Conservation (phyloP, 2,888 invertebrate genomes). For the Chalcis sispes region DNA sequence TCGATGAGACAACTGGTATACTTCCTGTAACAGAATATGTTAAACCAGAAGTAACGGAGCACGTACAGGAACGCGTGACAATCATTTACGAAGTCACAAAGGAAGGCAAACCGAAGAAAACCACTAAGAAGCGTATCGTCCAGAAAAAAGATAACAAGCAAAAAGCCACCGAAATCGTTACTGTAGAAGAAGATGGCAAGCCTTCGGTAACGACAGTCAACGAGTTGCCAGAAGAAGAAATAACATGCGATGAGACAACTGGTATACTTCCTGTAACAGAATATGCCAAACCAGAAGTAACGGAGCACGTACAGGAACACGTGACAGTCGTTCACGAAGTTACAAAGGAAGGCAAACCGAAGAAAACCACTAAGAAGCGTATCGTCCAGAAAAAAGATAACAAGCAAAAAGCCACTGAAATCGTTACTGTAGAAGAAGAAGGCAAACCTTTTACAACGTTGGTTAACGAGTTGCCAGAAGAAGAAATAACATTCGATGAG, state of each 20-base stretch:
- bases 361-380: conserved; percentile 63
- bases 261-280: conserved; percentile 54
- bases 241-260: conserved; percentile 66
- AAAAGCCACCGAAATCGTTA: conserved; percentile 65
- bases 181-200: conserved; percentile 70
- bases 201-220: conserved; percentile 16
- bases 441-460: conserved; percentile 64
- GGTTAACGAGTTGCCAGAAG: conserved; percentile 64
- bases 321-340: conserved; percentile 59
- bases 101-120: too few species aligned
- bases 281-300: conserved; percentile 53
- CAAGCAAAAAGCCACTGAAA: conserved; percentile 59
- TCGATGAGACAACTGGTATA: too few species aligned
- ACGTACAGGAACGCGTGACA: not conserved
- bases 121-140: too few species aligned
- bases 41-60: too few species aligned
- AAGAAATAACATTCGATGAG: conserved; percentile 28
- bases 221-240: conserved; percentile 59
- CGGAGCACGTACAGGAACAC: conserved; percentile 65
- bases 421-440: conserved; percentile 66
- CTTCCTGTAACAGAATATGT: too few species aligned
- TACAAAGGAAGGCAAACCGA: conserved; percentile 67
- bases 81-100: not conserved
- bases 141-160: conserved; percentile 50
- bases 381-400: conserved; percentile 58